Percentiles rank a stretch among this genome's conserved stretches.
These are phyloP conservation scores for Drosophila pseudoobscura DNA, from an alignment of 1,140 invertebrate genomes.

Conservation along the genomic window DNA sequence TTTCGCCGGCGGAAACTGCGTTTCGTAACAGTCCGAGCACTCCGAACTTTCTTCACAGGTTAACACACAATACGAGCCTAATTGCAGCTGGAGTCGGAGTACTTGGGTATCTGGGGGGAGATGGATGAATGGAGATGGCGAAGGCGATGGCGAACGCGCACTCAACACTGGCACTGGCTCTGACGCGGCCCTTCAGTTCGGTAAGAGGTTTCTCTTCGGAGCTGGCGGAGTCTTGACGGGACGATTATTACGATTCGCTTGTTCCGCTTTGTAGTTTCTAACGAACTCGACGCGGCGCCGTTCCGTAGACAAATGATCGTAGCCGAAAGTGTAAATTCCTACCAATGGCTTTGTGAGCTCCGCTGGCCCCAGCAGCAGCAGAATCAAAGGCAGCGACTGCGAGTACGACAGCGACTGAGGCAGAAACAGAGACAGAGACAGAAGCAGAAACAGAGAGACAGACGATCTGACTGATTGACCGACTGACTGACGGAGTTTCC, in stretches of 20 bases:
- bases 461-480: constrained; percentile 67
- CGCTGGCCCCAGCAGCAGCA: constrained; percentile 16
- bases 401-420: constrained; percentile 15
- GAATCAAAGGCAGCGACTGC: constrained; percentile 1
- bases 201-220: constrained; percentile 15
- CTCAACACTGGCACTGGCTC: constrained; percentile 29
- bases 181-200: constrained; percentile 22
- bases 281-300: constrained; percentile 77
- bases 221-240: neutral
- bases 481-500: constrained; percentile 57
- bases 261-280: constrained; percentile 62
- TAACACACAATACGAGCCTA: constrained; percentile 65
- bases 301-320: constrained; percentile 82
- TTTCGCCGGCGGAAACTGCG: constrained; percentile 54
- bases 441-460: constrained; percentile 22
- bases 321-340: constrained; percentile 73
- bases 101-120: constrained; percentile 36
- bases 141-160: constrained; percentile 9
- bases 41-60: constrained; percentile 75
- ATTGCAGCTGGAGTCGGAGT: constrained; percentile 55
- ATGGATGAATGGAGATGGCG: constrained; percentile 39
- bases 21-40: constrained; percentile 57
- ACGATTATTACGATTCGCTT: neutral
- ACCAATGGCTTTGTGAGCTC: constrained; percentile 58
- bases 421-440: constrained; percentile 25